These are phyloP conservation scores for Ancistrus triradiatus DNA, from an alignment of 2,113 vertebrate species.

Conservation along the genomic window DNA sequence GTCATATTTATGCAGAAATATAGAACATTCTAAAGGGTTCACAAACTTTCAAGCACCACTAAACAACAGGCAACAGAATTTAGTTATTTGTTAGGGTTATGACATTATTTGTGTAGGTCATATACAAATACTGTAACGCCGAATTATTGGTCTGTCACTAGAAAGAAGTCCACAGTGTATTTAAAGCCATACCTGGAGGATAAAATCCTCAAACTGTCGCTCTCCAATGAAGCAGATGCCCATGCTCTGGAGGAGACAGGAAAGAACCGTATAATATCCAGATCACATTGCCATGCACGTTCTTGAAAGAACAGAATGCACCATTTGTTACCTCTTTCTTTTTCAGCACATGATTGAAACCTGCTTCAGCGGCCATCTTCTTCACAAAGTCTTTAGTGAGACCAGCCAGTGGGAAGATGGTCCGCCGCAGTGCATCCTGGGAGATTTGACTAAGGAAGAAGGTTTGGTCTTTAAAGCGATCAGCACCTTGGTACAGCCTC, in stretches of 20 bases:
- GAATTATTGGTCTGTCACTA: too few species aligned
- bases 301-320: not conserved
- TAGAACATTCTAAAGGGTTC: too few species aligned
- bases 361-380: slow-evolving; percentile 86
- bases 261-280: not conserved
- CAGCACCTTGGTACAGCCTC: slow-evolving; percentile 81
- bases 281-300: not conserved
- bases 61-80: too few species aligned
- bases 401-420: slow-evolving; percentile 91
- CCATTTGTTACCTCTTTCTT: slow-evolving; percentile 83
- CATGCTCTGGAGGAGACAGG: slow-evolving; percentile 81
- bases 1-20: too few species aligned
- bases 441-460: slow-evolving; percentile 97
- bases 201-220: slow-evolving; percentile 88
- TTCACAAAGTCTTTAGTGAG: slow-evolving; percentile 88
- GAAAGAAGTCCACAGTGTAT: too few species aligned
- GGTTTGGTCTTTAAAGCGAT: slow-evolving; percentile 91
- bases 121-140: too few species aligned
- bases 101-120: too few species aligned
- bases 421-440: slow-evolving; percentile 81
- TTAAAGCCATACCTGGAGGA: slow-evolving; percentile 77
- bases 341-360: slow-evolving; percentile 84
- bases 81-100: too few species aligned
- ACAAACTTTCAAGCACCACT: too few species aligned
- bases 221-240: slow-evolving; percentile 94